These are phyloP conservation scores for Drosophila lini DNA, from an alignment of 1,140 invertebrate genomes.

Conservation along the genomic window DNA sequence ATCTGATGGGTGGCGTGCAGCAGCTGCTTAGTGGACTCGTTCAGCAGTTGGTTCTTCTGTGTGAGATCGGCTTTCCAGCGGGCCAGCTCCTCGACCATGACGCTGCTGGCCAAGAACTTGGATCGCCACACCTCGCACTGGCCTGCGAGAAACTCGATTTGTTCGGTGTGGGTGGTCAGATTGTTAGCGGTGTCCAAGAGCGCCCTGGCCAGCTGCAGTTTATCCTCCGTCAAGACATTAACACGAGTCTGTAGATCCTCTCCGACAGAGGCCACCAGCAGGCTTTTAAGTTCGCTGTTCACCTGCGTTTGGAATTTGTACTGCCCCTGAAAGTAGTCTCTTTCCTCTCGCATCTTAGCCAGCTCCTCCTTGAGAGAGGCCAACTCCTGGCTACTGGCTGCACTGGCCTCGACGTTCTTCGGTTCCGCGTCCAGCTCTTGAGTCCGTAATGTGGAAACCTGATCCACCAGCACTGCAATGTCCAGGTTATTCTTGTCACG, in stretches of 20 bases:
- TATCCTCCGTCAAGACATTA: conserved; percentile 95
- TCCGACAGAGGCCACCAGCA: conserved; percentile 96
- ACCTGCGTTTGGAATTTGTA: conserved; percentile 91
- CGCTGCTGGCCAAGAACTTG: conserved; percentile 96
- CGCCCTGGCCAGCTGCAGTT: conserved; percentile 93
- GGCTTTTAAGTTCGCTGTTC: conserved; percentile 96
- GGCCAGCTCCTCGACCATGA: conserved; percentile 95
- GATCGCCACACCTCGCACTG: conserved; percentile 98
- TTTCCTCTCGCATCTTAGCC: conserved; percentile 86
- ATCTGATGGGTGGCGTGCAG: conserved; percentile 90
- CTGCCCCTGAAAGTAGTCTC: conserved; percentile 88
- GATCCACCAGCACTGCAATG: conserved; percentile 88
- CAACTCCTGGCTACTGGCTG: conserved; percentile 38
- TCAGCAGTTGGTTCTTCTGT: conserved; percentile 90
- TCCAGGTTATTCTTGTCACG: conserved; percentile 87
- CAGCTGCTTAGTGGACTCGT: conserved; percentile 90
- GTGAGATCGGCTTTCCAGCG: conserved; percentile 92
- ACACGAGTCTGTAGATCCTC: conserved; percentile 96
- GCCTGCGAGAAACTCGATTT: conserved; percentile 95
- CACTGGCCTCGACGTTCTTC: background rate
- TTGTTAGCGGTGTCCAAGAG: conserved; percentile 93
- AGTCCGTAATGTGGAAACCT: conserved; percentile 88
- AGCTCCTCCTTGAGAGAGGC: conserved; percentile 61
- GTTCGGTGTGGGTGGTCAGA: conserved; percentile 94
- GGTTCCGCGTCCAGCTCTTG: conserved; percentile 82